Evolutionary conservation across 2,888 invertebrate species (phyloP), one percentile per base, ranked within the genome.

Genomic region (Drosophila mayaguana): DNA sequence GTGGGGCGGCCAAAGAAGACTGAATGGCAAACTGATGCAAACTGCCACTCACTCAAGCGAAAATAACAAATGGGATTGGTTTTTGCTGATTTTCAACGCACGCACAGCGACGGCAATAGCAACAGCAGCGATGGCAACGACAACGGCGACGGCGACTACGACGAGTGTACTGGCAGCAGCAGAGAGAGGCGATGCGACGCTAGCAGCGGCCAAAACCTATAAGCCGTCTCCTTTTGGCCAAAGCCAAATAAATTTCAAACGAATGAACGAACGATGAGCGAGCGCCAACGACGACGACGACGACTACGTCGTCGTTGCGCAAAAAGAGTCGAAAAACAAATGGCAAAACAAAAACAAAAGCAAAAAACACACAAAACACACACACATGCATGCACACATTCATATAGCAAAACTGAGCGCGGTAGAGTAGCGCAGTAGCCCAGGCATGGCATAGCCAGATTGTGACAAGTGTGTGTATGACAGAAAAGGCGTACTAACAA

Each of bases 11-110:
- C 77, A 60, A 76, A 78, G 80, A 81, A 80, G 85, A 88, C 84
- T 88, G 86, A 90, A 90, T 78, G 81, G 80, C 85, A 79, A 82
- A 87, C 90, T 91, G 91, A 91, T 91, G 91, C 92, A 91, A 91
- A 91, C 91, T 91, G 91, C 92, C 92, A 92, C 91, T 91, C 91
- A 91, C 91, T 91, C 91, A 92, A 91, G 91, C 91, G 92, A 92
- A 91, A 90, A 92, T 92, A 93, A 93, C 92, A 93, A 92, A 92
- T 92, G 93, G 92, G 92, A 92, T 93, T 92, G 92, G 93, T 92
- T 93, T 92, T 93, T 92, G 91, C 91, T 91, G 91, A 92, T 91
- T 91, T 90, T 78, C 84, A 88, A 84, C 83, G 81, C 81, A 83
- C 81, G 81, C 81, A 85, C 68, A 74, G 62, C 71, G 61, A 46